Percentiles rank a stretch among this genome's conserved stretches.
Evolutionary conservation across 1,140 invertebrate genomes (phyloP).

Genomic region (Drosophila tristis): DNA sequence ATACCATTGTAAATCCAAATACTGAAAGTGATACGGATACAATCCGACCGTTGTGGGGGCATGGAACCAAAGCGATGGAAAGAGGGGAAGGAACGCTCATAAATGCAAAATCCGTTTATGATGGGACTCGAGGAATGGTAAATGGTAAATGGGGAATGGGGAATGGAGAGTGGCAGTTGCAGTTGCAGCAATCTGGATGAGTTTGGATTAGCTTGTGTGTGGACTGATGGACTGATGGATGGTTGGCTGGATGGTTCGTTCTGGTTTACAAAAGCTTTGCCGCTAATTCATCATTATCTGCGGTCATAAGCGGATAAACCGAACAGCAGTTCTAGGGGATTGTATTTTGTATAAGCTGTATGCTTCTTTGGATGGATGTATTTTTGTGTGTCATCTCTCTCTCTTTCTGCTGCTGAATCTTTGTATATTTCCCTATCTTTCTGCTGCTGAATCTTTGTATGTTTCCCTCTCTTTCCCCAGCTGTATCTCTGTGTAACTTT

Average conservation of each 20-base stretch:
- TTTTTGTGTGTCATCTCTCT: not conserved
- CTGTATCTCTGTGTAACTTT: conserved; percentile 10
- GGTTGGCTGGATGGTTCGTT: no score
- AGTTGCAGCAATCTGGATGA: conserved; percentile 33
- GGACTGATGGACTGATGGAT: conserved; percentile 5
- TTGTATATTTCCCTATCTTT: not conserved
- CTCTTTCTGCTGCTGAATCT: not conserved
- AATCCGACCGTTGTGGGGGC: not conserved
- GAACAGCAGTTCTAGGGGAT: conserved; percentile 33
- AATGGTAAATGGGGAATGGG: not conserved
- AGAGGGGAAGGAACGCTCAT: conserved; percentile 37
- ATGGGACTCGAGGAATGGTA: conserved; percentile 18
- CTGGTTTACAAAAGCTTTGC: conserved; percentile 36
- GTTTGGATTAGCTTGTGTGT: conserved; percentile 33
- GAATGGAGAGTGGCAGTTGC: not conserved
- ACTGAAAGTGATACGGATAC: conserved; percentile 32
- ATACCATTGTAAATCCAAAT: conserved; percentile 71
- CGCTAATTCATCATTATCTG: conserved; percentile 65
- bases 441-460: not conserved
- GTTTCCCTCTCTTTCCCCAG: not conserved
- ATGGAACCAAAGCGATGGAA: not conserved
- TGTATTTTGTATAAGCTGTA: conserved; percentile 13
- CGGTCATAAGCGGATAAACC: conserved; percentile 56
- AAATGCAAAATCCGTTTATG: conserved; percentile 76
- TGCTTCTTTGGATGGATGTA: not conserved